Evolutionary conservation across 1,140 invertebrate species (phyloP).

Genomic region (Leptopilina boulardi): DNA sequence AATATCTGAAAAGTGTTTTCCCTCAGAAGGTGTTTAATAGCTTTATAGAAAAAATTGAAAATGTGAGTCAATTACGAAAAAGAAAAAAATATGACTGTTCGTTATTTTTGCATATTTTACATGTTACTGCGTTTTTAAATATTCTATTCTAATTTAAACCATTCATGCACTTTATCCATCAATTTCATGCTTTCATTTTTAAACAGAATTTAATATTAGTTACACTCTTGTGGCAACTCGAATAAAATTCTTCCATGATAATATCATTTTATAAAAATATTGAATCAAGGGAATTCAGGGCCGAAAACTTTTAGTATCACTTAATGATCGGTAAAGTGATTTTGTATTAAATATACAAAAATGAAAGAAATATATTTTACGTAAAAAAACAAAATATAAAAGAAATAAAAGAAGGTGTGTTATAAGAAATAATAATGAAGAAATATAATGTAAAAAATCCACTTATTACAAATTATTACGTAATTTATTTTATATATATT

Average conservation of each 20-base stretch:
- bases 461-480: too few species aligned
- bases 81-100: neutral
- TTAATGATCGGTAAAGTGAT: too few species aligned
- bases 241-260: neutral
- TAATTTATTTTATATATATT: too few species aligned
- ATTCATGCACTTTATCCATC: neutral
- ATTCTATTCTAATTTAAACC: neutral
- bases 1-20: neutral
- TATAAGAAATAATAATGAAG: too few species aligned
- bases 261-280: neutral
- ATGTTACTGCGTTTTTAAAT: slow-evolving; percentile 15
- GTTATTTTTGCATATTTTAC: slow-evolving; percentile 2
- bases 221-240: neutral
- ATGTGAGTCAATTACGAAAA: neutral
- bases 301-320: too few species aligned
- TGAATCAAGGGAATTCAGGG: too few species aligned
- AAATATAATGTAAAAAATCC: too few species aligned
- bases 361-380: too few species aligned
- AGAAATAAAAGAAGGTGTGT: too few species aligned
- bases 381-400: too few species aligned
- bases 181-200: neutral
- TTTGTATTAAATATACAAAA: too few species aligned
- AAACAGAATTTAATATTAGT: slow-evolving; percentile 17
- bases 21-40: neutral
- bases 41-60: neutral